phyloP scores from a whole-genome alignment of 2,113 vertebrate genomes.

The Rousettus leschenaultii region DNA sequence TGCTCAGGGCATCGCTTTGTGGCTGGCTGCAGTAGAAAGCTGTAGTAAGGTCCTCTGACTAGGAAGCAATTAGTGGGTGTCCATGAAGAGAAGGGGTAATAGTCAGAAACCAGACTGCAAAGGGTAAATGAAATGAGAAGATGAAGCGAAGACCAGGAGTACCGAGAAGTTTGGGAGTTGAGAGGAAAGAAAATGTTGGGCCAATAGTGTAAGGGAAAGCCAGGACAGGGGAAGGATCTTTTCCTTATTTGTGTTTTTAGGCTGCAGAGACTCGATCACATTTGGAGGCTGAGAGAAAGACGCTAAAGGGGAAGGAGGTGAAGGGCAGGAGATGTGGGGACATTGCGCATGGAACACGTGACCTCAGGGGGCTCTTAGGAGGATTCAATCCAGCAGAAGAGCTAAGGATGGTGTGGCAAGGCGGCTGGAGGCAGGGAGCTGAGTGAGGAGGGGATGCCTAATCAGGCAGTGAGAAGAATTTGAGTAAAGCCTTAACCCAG shows the following conservation, averaged over 20 bases:
- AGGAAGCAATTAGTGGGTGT: neutral
- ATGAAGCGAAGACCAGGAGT: neutral
- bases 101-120: neutral
- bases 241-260: neutral
- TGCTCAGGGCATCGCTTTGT: neutral
- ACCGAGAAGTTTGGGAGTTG: neutral
- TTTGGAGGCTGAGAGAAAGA: neutral
- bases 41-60: neutral
- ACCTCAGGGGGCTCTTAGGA: neutral
- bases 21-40: neutral
- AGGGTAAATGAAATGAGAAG: neutral
- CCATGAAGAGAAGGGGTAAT: neutral
- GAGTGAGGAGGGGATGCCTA: neutral
- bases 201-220: neutral
- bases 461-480: conserved; percentile 7
- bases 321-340: neutral
- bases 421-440: neutral
- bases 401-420: neutral
- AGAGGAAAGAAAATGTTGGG: neutral
- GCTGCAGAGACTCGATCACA: neutral
- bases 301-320: neutral
- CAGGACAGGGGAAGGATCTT: neutral
- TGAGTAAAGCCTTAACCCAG: neutral
- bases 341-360: neutral
- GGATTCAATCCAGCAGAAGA: neutral